Evolutionary conservation across 1,140 invertebrate species (phyloP).

Genomic region (Zaprionus capensis): DNA sequence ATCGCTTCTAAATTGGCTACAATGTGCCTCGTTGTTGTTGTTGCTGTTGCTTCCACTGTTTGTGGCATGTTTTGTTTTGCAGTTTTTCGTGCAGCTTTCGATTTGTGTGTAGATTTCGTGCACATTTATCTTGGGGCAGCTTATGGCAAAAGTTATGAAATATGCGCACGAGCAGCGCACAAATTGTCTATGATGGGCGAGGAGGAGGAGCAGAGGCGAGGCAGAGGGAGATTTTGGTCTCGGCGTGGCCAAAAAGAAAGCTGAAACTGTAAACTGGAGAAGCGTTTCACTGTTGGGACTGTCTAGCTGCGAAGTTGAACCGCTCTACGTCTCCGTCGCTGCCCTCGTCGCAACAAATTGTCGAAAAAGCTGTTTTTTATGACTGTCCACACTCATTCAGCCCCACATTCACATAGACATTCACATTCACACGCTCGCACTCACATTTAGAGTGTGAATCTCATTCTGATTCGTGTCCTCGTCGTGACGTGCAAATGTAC

Average conservation of each 20-base stretch:
- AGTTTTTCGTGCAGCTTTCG: conserved; percentile 74
- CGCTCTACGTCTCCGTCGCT: background rate
- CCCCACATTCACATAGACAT: conserved; percentile 1
- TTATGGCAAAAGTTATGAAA: conserved; percentile 83
- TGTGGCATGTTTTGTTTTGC: conserved; percentile 50
- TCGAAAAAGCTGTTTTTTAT: conserved; percentile 59
- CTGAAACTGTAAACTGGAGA: conserved; percentile 24
- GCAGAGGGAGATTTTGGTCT: background rate
- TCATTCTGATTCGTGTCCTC: conserved; percentile 25
- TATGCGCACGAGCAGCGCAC: conserved; percentile 76
- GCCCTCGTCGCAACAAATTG: conserved; percentile 44
- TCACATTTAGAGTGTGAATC: conserved; percentile 17
- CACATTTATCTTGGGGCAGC: conserved; percentile 82
- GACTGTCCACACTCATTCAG: conserved; percentile 54
- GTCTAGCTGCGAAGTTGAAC: background rate
- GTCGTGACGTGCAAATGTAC: conserved; percentile 56
- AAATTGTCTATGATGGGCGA: conserved; percentile 59
- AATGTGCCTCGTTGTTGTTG: conserved; percentile 35
- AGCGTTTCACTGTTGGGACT: conserved; percentile 11
- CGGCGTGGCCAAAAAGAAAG: conserved; percentile 12
- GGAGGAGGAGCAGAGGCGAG: background rate
- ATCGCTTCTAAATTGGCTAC: conserved; percentile 82
- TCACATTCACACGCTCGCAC: conserved; percentile 3
- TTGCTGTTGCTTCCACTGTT: conserved; percentile 33
- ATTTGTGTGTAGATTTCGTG: conserved; percentile 77